Evolutionary conservation across 2,797 vertebrate species (phyloP).

Genomic region (Cirrhinus mrigala): DNA sequence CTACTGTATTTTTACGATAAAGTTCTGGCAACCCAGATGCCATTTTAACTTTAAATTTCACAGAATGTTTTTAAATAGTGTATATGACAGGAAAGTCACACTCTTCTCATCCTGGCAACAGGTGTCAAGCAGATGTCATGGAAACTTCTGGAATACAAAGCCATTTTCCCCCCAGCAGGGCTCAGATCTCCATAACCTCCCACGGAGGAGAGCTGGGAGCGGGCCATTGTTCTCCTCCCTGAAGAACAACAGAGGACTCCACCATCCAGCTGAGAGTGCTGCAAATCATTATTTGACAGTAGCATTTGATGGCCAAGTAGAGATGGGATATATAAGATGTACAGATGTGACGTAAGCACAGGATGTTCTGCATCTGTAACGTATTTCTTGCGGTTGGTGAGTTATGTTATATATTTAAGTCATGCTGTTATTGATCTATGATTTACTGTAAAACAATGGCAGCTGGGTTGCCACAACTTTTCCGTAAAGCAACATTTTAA

Average conservation of each 20-base stretch:
- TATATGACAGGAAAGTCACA: background rate
- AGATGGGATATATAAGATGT: background rate
- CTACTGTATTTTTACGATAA: background rate
- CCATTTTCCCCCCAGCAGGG: conserved; percentile 1
- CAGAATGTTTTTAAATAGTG: background rate
- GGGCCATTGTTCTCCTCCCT: conserved; percentile 40
- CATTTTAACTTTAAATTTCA: background rate
- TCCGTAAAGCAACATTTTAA: background rate
- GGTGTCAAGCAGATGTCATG: conserved; percentile 51
- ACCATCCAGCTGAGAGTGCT: conserved; percentile 25
- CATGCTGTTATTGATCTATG: background rate
- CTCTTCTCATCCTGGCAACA: conserved; percentile 29
- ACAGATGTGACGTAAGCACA: background rate
- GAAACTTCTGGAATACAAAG: conserved; percentile 37
- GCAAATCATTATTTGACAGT: conserved; percentile 45
- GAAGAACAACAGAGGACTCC: conserved; percentile 37
- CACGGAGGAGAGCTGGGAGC: conserved; percentile 32
- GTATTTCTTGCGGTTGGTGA: conserved; percentile 7
- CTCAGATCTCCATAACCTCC: conserved; percentile 44
- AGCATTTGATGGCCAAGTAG: conserved; percentile 22
- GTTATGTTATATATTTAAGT: background rate
- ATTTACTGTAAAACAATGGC: background rate
- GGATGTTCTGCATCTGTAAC: conserved; percentile 23
- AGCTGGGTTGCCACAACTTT: background rate
- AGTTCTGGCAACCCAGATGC: background rate